phyloP scores from a whole-genome alignment of 1,140 invertebrate species.

The Drosophila gunungcola region DNA sequence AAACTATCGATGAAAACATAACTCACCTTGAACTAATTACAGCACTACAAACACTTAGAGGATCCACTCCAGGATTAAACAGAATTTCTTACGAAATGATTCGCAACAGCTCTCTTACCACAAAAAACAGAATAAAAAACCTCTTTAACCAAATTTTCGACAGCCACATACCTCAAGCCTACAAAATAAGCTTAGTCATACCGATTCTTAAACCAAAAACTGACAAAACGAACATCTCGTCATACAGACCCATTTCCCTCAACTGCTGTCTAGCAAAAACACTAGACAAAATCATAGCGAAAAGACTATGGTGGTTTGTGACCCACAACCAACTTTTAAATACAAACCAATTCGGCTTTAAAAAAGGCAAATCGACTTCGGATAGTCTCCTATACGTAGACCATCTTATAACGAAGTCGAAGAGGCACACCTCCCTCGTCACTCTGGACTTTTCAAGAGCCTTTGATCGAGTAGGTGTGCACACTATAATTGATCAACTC shows the following conservation, averaged over 20 bases:
- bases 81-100: background rate
- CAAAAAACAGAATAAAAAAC: background rate
- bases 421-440: no score
- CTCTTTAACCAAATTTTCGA: background rate
- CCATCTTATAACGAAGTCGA: no score
- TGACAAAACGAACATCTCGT: no score
- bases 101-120: background rate
- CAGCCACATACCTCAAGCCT: constrained; percentile 3
- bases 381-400: constrained; percentile 4
- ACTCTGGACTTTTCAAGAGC: constrained; percentile 32
- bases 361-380: constrained; percentile 7
- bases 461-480: constrained; percentile 21
- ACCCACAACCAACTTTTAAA: constrained; percentile 6
- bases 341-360: constrained; percentile 1
- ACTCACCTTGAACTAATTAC: background rate
- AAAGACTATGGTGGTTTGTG: constrained; percentile 9
- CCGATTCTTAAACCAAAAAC: no score
- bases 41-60: constrained; percentile 4
- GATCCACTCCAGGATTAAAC: constrained; percentile 2
- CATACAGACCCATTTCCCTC: no score
- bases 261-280: background rate
- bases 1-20: constrained; percentile 7
- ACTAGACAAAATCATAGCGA: constrained; percentile 1
- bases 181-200: background rate
- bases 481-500: constrained; percentile 2